Evolutionary conservation across 1,140 invertebrate genomes (phyloP).

Genomic region (Cotesia glomerata): DNA sequence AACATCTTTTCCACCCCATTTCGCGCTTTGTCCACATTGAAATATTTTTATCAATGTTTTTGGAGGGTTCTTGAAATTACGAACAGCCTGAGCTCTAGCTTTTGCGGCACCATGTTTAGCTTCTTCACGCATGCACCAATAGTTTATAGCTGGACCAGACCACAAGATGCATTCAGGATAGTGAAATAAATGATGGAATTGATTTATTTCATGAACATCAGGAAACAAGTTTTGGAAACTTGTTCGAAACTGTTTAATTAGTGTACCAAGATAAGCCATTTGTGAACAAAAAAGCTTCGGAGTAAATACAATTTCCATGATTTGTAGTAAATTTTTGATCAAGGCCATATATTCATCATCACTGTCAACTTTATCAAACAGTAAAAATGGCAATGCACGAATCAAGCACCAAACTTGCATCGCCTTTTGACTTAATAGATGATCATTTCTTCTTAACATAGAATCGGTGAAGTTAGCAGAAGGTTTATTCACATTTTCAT

Average conservation of each 20-base stretch:
- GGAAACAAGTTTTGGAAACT: not conserved
- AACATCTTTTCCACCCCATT: not conserved
- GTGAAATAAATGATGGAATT: conserved; percentile 30
- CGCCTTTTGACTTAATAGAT: conserved; percentile 39
- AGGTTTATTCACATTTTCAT: conserved; percentile 41
- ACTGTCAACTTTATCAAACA: conserved; percentile 32
- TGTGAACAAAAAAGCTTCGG: conserved; percentile 32
- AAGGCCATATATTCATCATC: conserved; percentile 36
- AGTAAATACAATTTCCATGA: conserved; percentile 42
- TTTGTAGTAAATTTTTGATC: conserved; percentile 33
- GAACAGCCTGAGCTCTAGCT: not conserved
- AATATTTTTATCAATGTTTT: not conserved
- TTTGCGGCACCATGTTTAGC: conserved; percentile 33
- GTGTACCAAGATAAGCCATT: conserved; percentile 26
- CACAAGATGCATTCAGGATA: conserved; percentile 24
- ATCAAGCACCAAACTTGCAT: conserved; percentile 41
- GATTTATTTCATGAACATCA: conserved; percentile 7
- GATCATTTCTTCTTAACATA: conserved; percentile 29
- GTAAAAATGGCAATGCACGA: conserved; percentile 39
- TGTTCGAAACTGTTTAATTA: not conserved
- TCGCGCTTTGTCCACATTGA: not conserved
- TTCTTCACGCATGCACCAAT: conserved; percentile 32
- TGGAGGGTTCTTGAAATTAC: not conserved
- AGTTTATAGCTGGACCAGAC: conserved; percentile 26
- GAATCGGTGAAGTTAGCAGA: conserved; percentile 38